Evolutionary conservation across 1,140 invertebrate genomes (phyloP).

Genomic region (Platyura marginata): DNA sequence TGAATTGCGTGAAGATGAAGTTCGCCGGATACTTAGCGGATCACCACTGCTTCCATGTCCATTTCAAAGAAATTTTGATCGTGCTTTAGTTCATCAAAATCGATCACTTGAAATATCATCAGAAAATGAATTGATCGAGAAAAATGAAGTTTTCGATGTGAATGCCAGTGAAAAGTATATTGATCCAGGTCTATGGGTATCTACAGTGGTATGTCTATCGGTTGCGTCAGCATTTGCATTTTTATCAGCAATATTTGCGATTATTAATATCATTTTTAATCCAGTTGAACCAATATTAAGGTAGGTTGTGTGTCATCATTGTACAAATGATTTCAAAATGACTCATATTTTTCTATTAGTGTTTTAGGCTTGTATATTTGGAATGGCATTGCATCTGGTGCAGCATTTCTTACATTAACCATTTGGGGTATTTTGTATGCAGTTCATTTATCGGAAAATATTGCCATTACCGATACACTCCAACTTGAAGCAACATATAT

Average conservation of each 20-base stretch:
- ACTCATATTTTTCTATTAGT: background rate
- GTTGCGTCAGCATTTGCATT: background rate
- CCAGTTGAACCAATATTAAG: background rate
- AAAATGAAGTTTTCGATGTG: too few relatives aligned
- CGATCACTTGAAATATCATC: background rate
- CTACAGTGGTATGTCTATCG: background rate
- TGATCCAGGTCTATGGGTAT: background rate
- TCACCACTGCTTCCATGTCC: background rate
- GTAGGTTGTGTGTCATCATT: background rate
- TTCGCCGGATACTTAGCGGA: background rate
- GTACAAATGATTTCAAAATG: background rate
- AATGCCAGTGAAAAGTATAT: too few relatives aligned
- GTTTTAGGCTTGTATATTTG: background rate
- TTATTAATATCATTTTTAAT: background rate
- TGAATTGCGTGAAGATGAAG: background rate
- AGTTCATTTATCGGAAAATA: background rate
- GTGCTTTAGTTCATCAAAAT: too few relatives aligned
- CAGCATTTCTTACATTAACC: background rate
- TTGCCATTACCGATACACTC: background rate
- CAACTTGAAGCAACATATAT: background rate
- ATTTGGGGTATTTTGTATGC: background rate
- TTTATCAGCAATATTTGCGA: background rate
- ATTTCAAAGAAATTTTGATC: too few relatives aligned
- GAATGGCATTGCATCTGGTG: background rate
- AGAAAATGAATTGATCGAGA: background rate